Percentiles rank a stretch among this genome's conserved stretches.
phyloP scores from a whole-genome alignment of 2,113 vertebrate species.

The Anhinga anhinga region DNA sequence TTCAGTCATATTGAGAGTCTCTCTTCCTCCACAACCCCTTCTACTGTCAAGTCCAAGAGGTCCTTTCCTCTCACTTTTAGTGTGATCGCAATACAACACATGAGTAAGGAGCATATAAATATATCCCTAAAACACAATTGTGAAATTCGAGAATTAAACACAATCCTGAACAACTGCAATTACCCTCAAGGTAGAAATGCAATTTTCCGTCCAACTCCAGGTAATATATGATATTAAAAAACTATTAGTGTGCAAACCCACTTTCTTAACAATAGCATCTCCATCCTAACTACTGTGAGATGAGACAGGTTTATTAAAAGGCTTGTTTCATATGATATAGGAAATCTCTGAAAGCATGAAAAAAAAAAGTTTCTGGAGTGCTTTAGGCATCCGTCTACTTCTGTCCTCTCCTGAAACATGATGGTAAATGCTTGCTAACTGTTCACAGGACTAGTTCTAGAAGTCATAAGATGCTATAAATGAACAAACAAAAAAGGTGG shows the following conservation, averaged over 20 bases:
- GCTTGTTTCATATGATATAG: background rate
- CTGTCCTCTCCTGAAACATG: background rate
- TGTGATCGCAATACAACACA: background rate
- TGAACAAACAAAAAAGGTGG: background rate
- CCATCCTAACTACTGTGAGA: background rate
- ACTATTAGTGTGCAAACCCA: background rate
- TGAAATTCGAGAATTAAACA: background rate
- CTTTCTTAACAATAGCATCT: background rate
- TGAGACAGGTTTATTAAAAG: background rate
- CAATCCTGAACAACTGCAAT: background rate
- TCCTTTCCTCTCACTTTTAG: background rate
- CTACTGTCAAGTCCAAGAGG: background rate
- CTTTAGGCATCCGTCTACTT: background rate
- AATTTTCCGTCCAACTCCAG: background rate
- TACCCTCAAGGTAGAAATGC: background rate
- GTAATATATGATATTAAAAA: background rate
- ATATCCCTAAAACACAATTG: rapidly evolving
- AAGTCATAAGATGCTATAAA: background rate
- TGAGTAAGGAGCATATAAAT: background rate
- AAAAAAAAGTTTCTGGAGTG: background rate
- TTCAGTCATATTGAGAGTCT: background rate
- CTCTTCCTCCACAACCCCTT: background rate
- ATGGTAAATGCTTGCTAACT: background rate
- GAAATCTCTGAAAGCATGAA: background rate
- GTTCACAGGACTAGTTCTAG: background rate